Evolutionary conservation across 1,140 invertebrate species (phyloP).

Genomic region (Drosophila cardini): DNA sequence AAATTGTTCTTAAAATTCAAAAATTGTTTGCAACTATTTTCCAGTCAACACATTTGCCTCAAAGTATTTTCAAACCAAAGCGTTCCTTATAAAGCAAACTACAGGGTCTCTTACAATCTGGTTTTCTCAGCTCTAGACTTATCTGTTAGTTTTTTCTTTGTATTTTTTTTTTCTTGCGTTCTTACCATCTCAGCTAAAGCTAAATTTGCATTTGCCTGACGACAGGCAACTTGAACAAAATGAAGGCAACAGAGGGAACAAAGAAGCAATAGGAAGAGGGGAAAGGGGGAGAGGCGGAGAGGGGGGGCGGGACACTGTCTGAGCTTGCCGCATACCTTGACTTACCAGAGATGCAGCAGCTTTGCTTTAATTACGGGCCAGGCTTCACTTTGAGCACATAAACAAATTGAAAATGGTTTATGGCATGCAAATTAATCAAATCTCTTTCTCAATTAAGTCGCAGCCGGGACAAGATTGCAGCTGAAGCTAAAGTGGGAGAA

Average conservation of each 20-base stretch:
- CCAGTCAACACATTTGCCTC: no score
- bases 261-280: no score
- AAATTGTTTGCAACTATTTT: no score
- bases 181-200: background rate
- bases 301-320: background rate
- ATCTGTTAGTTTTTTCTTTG: background rate
- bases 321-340: slow-evolving; percentile 27
- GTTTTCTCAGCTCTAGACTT: no score
- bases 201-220: slow-evolving; percentile 35
- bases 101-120: no score
- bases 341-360: slow-evolving; percentile 47
- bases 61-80: no score
- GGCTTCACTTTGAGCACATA: slow-evolving; percentile 71
- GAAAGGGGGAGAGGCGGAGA: background rate
- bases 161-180: background rate
- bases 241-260: background rate
- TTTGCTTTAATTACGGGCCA: slow-evolving; percentile 75
- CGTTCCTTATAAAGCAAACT: no score
- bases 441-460: slow-evolving; percentile 76
- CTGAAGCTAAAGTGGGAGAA: background rate
- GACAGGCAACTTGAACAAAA: background rate
- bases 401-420: slow-evolving; percentile 78
- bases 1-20: no score
- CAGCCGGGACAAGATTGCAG: slow-evolving; percentile 9
- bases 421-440: slow-evolving; percentile 81